Percentiles rank a stretch among this genome's conserved stretches.
Conservation (phyloP, 2,113 vertebrate genomes). For the Addax nasomaculatus region DNA sequence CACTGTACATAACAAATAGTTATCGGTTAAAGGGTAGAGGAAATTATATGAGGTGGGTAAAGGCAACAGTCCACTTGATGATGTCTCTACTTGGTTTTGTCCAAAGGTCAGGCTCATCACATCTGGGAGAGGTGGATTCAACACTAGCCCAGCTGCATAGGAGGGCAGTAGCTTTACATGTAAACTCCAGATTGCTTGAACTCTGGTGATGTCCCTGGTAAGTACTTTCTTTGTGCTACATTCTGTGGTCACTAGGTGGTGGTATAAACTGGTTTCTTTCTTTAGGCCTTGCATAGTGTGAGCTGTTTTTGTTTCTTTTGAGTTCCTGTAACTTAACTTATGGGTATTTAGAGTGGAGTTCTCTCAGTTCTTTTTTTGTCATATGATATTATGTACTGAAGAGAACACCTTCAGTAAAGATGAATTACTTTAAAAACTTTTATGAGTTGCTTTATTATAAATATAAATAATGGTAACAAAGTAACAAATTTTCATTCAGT, state of each 20-base stretch:
- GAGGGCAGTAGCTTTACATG: background rate
- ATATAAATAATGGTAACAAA: background rate
- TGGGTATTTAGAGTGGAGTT: background rate
- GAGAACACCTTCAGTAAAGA: background rate
- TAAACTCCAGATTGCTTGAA: background rate
- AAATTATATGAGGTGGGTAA: background rate
- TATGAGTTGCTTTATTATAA: slow-evolving; percentile 1
- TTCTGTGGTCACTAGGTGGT: slow-evolving; percentile 38
- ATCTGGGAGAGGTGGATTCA: background rate
- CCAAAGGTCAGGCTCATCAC: background rate
- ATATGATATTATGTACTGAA: background rate
- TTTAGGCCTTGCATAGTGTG: background rate
- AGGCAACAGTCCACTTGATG: background rate
- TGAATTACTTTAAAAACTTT: background rate
- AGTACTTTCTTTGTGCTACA: background rate
- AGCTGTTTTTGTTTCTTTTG: background rate
- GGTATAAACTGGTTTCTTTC: background rate
- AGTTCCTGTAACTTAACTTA: background rate
- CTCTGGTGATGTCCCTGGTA: background rate
- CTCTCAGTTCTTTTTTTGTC: background rate
- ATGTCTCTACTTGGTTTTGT: background rate
- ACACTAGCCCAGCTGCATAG: background rate
- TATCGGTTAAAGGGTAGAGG: background rate
- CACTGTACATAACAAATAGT: background rate
- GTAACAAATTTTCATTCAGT: background rate